These are phyloP conservation scores for Tylochromis polylepis DNA, from an alignment of 2,113 vertebrate genomes.

Conservation along the genomic window DNA sequence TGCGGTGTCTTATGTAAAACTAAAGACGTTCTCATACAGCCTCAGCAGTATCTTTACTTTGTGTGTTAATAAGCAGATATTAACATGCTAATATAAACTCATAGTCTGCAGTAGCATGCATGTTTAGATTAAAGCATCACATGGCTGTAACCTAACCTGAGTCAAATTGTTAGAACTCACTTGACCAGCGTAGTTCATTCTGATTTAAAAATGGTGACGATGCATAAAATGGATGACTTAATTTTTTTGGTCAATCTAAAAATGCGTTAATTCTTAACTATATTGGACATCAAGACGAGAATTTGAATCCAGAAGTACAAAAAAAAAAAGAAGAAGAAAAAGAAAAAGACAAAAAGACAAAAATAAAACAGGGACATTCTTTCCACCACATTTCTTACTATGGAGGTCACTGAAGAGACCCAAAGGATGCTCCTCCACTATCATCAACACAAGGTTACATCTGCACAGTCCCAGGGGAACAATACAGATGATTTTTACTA, in stretches of 20 bases:
- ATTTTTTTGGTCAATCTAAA: background rate
- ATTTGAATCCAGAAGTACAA: background rate
- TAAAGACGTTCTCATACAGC: background rate
- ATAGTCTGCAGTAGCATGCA: background rate
- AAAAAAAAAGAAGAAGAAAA: background rate
- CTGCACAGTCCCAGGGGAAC: background rate
- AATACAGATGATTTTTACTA: conserved; percentile 15
- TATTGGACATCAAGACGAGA: background rate
- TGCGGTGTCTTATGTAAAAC: background rate
- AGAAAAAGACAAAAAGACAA: too few relatives aligned
- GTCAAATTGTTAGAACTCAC: background rate
- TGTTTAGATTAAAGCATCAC: background rate
- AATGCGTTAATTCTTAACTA: background rate
- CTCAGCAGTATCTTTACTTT: background rate
- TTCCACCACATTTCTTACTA: background rate
- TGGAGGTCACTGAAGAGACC: background rate
- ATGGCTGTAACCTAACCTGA: background rate
- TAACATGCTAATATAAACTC: background rate
- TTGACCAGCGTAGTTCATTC: background rate
- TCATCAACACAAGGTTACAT: background rate
- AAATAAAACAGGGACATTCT: background rate
- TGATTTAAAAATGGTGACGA: background rate
- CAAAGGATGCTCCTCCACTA: background rate
- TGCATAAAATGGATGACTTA: background rate
- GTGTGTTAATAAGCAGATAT: background rate